Base-by-base conservation (phyloP, 64 coral and sea anemone genomes). In the Montipora efflorescens region DNA sequence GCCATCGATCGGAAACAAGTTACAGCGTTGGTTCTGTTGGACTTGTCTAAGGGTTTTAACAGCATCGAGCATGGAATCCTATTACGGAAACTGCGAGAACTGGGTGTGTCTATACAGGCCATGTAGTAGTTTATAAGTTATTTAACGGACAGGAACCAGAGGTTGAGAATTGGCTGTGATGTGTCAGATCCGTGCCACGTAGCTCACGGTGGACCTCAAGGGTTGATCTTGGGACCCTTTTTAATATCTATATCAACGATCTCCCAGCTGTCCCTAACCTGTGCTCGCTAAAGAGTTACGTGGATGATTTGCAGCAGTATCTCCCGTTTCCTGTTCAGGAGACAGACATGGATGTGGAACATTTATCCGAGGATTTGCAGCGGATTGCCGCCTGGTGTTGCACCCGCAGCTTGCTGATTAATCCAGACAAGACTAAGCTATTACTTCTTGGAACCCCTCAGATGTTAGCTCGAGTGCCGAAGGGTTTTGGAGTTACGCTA, bases 91-190 rank as follows among this genome's bases (percentile, higher is more conserved):
- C 78, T 52, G 18, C 47, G n/a, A 55, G 47, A 52, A 80, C 21
- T 80, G 78, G 78, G 47, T 80, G 78, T 80, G 47, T 80, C 44
- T 80, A 55, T n/a, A 80, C 23, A 80, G 28, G 78, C 78, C 47
- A 48, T 80, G 47, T 1, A 80, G 52, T 80, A 21, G 44, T 80
- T 80, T 55, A 80, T 48, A 51, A 80, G 78, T 8, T 80, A 80
- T 55, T 80, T 80, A 46, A 52, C 47, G 47, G 78, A 55, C 47
- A 80, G 78, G 47, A 51, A 51, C 8, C 78, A 80, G 53, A 19
- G 0, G 6, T 9, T 51, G 53, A 48, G 78, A 52, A 80, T 80
- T 80, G 78, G 48, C 28, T 46, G 23, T 16, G 47, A 48, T 0
- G 16, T 80, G 53, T 80, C 78, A 51, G 78, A 80, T 48, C 18